phyloP scores from a whole-genome alignment of 2,113 vertebrate genomes.

The Pluvianellus socialis region DNA sequence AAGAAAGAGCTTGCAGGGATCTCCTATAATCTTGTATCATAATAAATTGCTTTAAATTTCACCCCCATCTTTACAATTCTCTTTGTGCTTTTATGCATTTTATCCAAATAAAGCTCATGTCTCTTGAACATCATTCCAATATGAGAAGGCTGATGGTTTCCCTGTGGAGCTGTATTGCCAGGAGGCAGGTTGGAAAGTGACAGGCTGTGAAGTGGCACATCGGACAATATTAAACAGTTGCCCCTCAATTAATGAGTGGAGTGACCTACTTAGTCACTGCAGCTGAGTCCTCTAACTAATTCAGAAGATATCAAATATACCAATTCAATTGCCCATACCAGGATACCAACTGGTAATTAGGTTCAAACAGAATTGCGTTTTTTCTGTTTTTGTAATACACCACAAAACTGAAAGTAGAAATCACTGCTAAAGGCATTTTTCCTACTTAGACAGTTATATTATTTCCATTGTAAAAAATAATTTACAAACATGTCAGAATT shows the following conservation, averaged over 20 bases:
- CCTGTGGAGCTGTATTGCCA: constrained; percentile 28
- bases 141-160: neutral
- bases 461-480: neutral
- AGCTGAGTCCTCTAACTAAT: constrained; percentile 53
- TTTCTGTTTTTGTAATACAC: neutral
- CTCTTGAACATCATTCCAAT: neutral
- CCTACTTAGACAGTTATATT: neutral
- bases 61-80: neutral
- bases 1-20: neutral
- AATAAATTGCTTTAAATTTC: neutral
- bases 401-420: neutral
- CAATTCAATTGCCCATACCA: neutral
- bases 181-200: constrained; percentile 49
- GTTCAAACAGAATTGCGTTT: neutral
- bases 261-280: constrained; percentile 50
- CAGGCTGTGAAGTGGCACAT: constrained; percentile 53
- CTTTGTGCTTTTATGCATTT: constrained; percentile 8
- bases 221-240: constrained; percentile 40
- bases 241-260: constrained; percentile 53
- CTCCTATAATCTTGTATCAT: neutral
- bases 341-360: constrained; percentile 29
- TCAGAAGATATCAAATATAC: neutral
- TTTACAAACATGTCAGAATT: neutral
- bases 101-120: neutral
- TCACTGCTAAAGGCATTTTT: neutral